Percentiles rank a stretch among this genome's conserved stretches.
These are phyloP conservation scores for Carcinoscorpius rotundicauda DNA, from an alignment of 1,140 invertebrate species.

Conservation along the genomic window DNA sequence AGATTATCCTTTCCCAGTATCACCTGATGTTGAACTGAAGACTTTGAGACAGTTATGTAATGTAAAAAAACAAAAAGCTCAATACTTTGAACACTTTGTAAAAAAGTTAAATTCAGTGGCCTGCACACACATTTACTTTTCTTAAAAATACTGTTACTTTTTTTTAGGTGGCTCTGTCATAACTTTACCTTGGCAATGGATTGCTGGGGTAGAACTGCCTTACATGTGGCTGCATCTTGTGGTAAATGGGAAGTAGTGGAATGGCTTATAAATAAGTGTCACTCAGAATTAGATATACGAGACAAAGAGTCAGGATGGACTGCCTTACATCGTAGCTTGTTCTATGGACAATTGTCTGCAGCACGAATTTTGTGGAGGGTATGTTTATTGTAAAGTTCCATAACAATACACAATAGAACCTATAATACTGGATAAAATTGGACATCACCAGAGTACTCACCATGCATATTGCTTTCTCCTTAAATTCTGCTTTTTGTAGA, in stretches of 20 bases:
- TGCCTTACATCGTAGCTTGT: slow-evolving; percentile 55
- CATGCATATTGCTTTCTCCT: too few species aligned
- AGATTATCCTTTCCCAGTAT: too few species aligned
- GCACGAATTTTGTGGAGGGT: slow-evolving; percentile 50
- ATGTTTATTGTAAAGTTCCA: slow-evolving; percentile 7
- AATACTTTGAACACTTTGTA: too few species aligned
- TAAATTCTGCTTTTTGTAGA: too few species aligned
- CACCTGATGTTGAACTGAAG: too few species aligned
- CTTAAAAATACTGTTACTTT: background rate
- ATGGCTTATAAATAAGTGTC: slow-evolving; percentile 48
- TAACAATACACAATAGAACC: too few species aligned
- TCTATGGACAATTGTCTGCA: slow-evolving; percentile 56
- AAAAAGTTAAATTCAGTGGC: too few species aligned
- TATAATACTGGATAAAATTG: too few species aligned
- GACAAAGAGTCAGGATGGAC: slow-evolving; percentile 62
- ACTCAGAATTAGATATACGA: slow-evolving; percentile 45
- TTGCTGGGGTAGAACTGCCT: slow-evolving; percentile 44
- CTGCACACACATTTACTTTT: too few species aligned
- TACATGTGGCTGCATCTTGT: slow-evolving; percentile 55
- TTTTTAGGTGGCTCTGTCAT: slow-evolving; percentile 17
- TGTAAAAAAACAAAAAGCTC: too few species aligned
- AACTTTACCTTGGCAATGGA: slow-evolving; percentile 28
- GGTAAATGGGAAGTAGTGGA: slow-evolving; percentile 47
- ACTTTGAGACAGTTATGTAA: too few species aligned
- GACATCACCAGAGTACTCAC: too few species aligned